Percentiles rank a stretch among this genome's conserved stretches.
Evolutionary conservation across 2,113 vertebrate genomes (phyloP).

Genomic region (Salvator merianae): DNA sequence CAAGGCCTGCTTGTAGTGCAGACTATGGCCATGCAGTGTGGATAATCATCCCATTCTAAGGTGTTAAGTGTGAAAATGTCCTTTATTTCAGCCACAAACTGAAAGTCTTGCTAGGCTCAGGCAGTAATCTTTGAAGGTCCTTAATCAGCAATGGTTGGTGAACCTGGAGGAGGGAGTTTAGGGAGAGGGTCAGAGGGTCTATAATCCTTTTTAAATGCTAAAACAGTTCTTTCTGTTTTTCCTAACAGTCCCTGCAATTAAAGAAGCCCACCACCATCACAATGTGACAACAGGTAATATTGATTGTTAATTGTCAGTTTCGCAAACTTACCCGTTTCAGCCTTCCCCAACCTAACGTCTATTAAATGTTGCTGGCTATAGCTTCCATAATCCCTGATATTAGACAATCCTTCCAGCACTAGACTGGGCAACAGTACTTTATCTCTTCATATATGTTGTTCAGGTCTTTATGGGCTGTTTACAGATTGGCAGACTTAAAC

Average conservation of each 20-base stretch:
- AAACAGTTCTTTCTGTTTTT: conserved; percentile 27
- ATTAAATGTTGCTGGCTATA: no score
- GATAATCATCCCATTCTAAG: no score
- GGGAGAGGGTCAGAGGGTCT: no score
- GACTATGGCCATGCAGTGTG: no score
- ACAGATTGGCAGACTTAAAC: neutral
- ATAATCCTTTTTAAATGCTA: neutral
- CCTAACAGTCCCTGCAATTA: conserved; percentile 42
- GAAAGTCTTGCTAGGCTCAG: neutral
- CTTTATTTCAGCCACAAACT: neutral
- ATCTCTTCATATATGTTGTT: neutral
- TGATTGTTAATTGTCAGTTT: neutral
- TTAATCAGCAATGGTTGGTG: neutral
- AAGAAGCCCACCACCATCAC: conserved; percentile 57
- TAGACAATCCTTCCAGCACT: no score
- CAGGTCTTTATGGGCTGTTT: neutral
- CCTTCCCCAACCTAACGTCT: no score
- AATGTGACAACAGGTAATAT: conserved; percentile 70
- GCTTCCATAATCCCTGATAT: no score
- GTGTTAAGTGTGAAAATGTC: neutral
- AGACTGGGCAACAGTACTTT: no score
- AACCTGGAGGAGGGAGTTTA: no score
- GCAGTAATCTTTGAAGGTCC: neutral
- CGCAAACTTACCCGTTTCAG: neutral
- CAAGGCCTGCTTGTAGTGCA: no score